Percentiles rank a stretch among this genome's conserved stretches.
These are phyloP conservation scores for Aspidoscelis tigris DNA, from an alignment of 2,113 vertebrate genomes.

Conservation along the genomic window DNA sequence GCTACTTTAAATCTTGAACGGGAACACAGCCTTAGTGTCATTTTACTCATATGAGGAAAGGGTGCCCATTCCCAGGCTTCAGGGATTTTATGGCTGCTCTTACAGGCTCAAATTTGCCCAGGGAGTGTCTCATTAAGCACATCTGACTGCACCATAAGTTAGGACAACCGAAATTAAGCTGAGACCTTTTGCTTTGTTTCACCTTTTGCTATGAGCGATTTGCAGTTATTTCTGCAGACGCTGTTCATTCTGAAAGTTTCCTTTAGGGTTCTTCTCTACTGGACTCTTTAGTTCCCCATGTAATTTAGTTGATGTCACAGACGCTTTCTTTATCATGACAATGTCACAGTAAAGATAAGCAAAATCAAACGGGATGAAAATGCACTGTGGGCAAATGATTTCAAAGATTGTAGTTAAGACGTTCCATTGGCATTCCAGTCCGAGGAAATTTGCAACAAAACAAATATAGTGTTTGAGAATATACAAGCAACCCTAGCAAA, in stretches of 20 bases:
- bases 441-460: not conserved
- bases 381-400: not conserved
- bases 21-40: too few species aligned
- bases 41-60: too few species aligned
- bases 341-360: not conserved
- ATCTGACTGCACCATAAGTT: too few species aligned
- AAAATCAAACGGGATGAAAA: not conserved
- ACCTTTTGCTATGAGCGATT: not conserved
- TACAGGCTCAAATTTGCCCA: too few species aligned
- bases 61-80: too few species aligned
- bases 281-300: too few species aligned
- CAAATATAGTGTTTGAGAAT: not conserved
- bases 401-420: not conserved
- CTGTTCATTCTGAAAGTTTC: not conserved
- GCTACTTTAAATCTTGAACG: too few species aligned
- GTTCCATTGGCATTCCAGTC: too few species aligned
- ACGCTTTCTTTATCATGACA: not conserved
- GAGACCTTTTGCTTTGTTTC: too few species aligned
- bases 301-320: not conserved
- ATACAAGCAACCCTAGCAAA: not conserved
- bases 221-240: not conserved
- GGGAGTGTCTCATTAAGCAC: too few species aligned
- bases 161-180: not conserved
- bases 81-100: too few species aligned
- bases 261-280: not conserved